A percentile compares a stretch with the other conserved stretches of the same genome.
Conservation (phyloP, 2,888 invertebrate species). For the Sarcophaga carnaria region DNA sequence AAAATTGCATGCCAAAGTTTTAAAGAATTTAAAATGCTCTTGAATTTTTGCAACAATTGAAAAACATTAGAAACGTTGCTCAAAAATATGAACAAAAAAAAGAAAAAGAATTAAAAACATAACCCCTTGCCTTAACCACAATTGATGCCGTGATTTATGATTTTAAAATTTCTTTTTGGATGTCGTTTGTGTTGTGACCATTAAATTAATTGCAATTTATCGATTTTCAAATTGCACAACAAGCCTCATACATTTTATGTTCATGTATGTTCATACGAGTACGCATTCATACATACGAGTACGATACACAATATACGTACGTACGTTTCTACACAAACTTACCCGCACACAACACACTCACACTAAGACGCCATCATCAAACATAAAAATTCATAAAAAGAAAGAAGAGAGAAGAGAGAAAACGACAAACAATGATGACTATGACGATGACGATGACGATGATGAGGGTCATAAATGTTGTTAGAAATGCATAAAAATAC, state of each 20-base stretch:
- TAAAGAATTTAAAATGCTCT: background rate
- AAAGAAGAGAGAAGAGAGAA: too few relatives aligned
- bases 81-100: background rate
- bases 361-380: constrained; percentile 10
- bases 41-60: background rate
- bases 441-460: constrained; percentile 65
- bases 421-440: constrained; percentile 37
- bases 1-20: background rate
- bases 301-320: background rate
- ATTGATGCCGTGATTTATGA: constrained; percentile 69
- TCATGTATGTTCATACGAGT: background rate
- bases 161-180: constrained; percentile 48
- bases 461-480: constrained; percentile 69
- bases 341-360: background rate
- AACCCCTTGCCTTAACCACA: constrained; percentile 62
- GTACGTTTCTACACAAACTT: too few relatives aligned
- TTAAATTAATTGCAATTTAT: constrained; percentile 82
- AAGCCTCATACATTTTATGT: constrained; percentile 58
- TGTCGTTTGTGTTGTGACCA: constrained; percentile 76
- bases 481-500: constrained; percentile 68
- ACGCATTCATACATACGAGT: background rate
- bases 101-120: background rate
- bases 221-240: constrained; percentile 80
- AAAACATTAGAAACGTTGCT: constrained; percentile 25
- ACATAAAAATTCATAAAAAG: constrained; percentile 63